Evolutionary conservation across 2,113 vertebrate species (phyloP).

Genomic region (Choloepus hoffmanni): DNA sequence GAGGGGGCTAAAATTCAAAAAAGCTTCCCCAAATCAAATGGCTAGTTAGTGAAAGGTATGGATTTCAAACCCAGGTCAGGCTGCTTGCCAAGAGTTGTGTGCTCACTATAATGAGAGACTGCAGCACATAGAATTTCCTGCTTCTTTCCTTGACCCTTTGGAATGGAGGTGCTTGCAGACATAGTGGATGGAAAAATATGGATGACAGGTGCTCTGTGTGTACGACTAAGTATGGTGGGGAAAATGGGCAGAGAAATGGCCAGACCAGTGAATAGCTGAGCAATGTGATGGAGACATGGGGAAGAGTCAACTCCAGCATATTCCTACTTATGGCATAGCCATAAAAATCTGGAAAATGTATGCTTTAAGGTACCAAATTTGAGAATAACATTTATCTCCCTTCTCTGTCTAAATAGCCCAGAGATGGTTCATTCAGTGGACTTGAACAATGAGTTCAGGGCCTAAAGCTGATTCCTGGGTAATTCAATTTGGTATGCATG

Average conservation of each 20-base stretch:
- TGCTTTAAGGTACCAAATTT: background rate
- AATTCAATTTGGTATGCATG: background rate
- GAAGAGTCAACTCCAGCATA: background rate
- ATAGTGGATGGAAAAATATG: background rate
- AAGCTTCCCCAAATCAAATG: background rate
- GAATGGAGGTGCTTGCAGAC: background rate
- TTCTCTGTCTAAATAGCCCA: background rate
- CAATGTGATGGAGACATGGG: background rate
- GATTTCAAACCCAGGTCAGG: background rate
- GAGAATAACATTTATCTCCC: background rate
- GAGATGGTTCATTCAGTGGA: background rate
- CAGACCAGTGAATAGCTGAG: background rate
- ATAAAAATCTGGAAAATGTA: background rate
- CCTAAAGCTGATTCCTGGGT: background rate
- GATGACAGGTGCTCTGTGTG: background rate
- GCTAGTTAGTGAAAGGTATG: background rate
- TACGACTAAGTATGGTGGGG: background rate
- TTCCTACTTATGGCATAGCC: background rate
- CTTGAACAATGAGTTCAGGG: background rate
- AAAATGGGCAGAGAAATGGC: background rate
- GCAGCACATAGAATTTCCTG: background rate
- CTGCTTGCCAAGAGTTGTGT: background rate
- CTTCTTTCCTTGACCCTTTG: background rate
- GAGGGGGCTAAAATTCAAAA: background rate
- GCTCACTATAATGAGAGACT: background rate